Evolutionary conservation across 2,113 vertebrate genomes (phyloP).

Genomic region (Numenius arquata): DNA sequence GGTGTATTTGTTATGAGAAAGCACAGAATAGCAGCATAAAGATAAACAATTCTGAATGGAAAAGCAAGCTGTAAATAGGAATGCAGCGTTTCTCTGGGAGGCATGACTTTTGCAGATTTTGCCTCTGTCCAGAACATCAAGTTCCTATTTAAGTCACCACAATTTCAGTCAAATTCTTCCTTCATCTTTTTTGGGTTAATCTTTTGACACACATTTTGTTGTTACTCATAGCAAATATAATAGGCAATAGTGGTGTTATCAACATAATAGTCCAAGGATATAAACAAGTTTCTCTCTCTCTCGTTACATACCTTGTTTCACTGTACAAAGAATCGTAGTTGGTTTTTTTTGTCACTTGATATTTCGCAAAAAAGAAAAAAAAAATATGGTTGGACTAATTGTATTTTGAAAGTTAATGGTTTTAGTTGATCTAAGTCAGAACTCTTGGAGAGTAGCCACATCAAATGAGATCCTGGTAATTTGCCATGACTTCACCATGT

Average conservation of each 20-base stretch:
- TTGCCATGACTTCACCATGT: constrained; percentile 27
- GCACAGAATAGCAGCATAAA: background rate
- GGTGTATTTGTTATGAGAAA: background rate
- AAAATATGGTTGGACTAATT: background rate
- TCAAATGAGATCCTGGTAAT: constrained; percentile 44
- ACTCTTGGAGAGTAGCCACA: constrained; percentile 37
- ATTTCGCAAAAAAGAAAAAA: background rate
- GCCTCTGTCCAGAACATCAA: background rate
- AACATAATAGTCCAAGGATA: background rate
- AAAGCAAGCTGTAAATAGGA: background rate
- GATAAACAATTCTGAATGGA: background rate
- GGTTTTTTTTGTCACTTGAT: background rate
- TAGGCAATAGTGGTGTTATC: background rate
- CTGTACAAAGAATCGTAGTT: background rate
- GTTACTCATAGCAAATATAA: background rate
- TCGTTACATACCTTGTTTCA: background rate
- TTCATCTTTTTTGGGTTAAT: background rate
- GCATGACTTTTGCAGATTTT: background rate
- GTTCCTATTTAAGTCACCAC: background rate
- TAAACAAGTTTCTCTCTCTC: background rate
- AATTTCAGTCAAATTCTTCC: background rate
- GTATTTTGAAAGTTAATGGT: constrained; percentile 30
- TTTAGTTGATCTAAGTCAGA: constrained; percentile 15
- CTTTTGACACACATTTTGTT: background rate
- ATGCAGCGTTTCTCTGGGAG: background rate